A percentile compares a stretch with the other conserved stretches of the same genome.
phyloP scores from a whole-genome alignment of 2,797 vertebrate genomes.

The Helostoma temminkii region DNA sequence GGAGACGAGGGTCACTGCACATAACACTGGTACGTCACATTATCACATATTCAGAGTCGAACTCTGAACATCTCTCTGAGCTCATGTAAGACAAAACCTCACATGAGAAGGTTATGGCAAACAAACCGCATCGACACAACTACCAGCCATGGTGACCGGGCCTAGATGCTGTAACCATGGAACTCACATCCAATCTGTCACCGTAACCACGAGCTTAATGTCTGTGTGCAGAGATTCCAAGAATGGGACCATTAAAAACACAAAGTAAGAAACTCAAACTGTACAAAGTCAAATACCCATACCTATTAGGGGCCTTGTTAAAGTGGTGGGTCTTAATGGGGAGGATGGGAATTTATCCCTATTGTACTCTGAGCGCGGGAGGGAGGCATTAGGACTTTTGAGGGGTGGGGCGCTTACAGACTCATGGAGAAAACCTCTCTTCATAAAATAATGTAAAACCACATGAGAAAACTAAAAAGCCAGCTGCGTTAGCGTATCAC shows the following conservation, averaged over 20 bases:
- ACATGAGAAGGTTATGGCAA: conserved; percentile 47
- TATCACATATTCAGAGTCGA: conserved; percentile 38
- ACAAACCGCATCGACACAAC: conserved; percentile 47
- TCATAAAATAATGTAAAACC: conserved; percentile 77
- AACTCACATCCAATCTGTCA: conserved; percentile 65
- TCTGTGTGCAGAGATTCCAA: conserved; percentile 66
- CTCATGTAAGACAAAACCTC: conserved; percentile 48
- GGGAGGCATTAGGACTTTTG: conserved; percentile 51
- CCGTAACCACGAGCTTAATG: conserved; percentile 42
- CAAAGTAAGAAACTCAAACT: conserved; percentile 49
- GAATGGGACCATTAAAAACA: conserved; percentile 58
- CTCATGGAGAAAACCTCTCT: conserved; percentile 75
- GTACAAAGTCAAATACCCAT: conserved; percentile 43
- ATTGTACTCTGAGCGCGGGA: conserved; percentile 59
- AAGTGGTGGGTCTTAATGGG: conserved; percentile 40
- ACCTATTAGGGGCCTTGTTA: conserved; percentile 30
- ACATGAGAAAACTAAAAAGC: conserved; percentile 78
- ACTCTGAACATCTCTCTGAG: conserved; percentile 38
- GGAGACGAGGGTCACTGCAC: conserved; percentile 46
- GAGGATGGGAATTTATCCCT: conserved; percentile 44
- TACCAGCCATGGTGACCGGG: conserved; percentile 44
- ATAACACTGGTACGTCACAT: conserved; percentile 26
- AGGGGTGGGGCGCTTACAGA: conserved; percentile 66
- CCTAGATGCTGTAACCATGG: conserved; percentile 56
- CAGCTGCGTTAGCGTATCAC: conserved; percentile 59